Conservation (phyloP, 2,888 invertebrate genomes). For the Hyposoter dolosus region DNA sequence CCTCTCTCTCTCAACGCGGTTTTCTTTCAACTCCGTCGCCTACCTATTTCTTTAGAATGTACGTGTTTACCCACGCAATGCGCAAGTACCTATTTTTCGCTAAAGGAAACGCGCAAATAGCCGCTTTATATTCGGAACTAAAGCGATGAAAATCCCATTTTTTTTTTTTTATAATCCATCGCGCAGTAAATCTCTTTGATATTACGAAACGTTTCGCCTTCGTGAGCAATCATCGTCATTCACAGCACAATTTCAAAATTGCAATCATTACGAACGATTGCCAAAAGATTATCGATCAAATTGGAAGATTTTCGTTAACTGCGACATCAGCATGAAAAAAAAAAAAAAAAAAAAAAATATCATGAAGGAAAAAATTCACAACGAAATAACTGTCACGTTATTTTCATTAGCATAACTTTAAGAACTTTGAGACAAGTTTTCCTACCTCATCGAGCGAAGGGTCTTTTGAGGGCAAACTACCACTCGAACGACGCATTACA, state of each 20-base stretch:
- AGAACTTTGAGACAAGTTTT: conserved; percentile 33
- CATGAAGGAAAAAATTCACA: conserved; percentile 35
- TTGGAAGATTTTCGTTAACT: background rate
- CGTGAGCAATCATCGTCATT: background rate
- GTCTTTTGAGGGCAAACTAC: conserved; percentile 72
- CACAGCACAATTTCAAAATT: background rate
- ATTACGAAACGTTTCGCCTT: background rate
- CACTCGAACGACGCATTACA: conserved; percentile 75
- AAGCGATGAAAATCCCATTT: conserved; percentile 56
- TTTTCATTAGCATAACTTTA: conserved; percentile 64
- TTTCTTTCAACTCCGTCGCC: conserved; percentile 39
- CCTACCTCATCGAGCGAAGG: conserved; percentile 57
- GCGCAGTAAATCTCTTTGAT: background rate
- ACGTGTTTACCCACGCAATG: conserved; percentile 59
- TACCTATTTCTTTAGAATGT: conserved; percentile 63
- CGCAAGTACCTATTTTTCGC: conserved; percentile 41
- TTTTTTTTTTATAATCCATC: conserved; percentile 28
- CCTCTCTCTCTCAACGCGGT: conserved; percentile 34
- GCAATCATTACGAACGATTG: background rate
- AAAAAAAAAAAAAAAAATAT: conserved; percentile 45
- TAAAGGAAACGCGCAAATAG: conserved; percentile 36
- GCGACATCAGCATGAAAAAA: background rate
- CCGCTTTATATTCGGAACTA: conserved; percentile 61
- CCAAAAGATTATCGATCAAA: background rate
- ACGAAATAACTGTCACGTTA: conserved; percentile 32